A percentile compares a stretch with the other conserved stretches of the same genome.
phyloP scores from a whole-genome alignment of 2,888 invertebrate species.

The Leptinotarsa rubiginosa region DNA sequence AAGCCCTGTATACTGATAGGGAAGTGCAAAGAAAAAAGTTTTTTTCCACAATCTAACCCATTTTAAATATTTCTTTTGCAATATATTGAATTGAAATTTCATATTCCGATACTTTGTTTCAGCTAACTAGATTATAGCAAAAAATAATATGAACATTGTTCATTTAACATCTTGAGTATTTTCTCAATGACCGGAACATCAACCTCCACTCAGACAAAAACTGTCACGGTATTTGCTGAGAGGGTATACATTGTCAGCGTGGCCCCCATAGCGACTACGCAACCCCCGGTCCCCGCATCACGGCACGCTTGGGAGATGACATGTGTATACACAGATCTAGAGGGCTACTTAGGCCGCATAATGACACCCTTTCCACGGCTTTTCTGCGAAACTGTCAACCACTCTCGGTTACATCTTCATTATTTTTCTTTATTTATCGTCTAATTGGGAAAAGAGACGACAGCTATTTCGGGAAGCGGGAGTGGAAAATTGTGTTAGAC shows the following conservation, averaged over 20 bases:
- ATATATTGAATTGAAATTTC: too few relatives aligned
- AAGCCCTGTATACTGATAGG: too few relatives aligned
- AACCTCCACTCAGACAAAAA: not conserved
- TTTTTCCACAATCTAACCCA: too few relatives aligned
- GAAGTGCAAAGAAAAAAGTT: too few relatives aligned
- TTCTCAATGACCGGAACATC: not conserved
- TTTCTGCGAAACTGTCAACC: constrained; percentile 30
- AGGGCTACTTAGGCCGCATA: constrained; percentile 43
- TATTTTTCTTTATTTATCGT: constrained; percentile 40
- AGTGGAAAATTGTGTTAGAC: constrained; percentile 34
- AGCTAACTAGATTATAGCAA: too few relatives aligned
- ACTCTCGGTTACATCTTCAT: constrained; percentile 44
- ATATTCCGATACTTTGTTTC: too few relatives aligned
- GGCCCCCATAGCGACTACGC: constrained; percentile 32
- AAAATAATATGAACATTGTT: too few relatives aligned
- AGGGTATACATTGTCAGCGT: constrained; percentile 20
- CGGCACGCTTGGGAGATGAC: constrained; percentile 51
- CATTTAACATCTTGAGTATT: too few relatives aligned
- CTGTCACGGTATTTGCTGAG: constrained; percentile 9
- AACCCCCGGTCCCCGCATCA: constrained; percentile 29
- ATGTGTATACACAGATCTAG: constrained; percentile 46
- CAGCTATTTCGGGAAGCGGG: constrained; percentile 4
- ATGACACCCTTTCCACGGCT: constrained; percentile 36
- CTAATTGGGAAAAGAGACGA: constrained; percentile 24
- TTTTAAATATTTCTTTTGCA: too few relatives aligned